These are phyloP conservation scores for Amphilophus citrinellus DNA, from an alignment of 2,113 vertebrate species.

Conservation along the genomic window DNA sequence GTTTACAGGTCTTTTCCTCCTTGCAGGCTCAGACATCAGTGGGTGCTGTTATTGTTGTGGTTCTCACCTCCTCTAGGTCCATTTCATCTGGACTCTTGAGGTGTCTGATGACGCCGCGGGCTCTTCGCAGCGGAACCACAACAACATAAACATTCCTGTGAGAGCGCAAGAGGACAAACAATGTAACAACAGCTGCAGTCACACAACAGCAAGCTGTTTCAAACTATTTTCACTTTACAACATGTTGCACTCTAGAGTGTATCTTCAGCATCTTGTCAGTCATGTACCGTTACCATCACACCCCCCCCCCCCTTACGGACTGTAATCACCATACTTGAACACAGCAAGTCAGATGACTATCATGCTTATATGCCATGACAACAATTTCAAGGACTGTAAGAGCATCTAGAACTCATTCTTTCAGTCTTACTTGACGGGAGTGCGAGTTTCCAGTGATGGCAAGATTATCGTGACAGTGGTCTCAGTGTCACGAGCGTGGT, in stretches of 20 bases:
- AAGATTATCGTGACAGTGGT: slow-evolving; percentile 91
- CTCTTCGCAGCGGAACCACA: slow-evolving; percentile 92
- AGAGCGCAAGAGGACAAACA: slow-evolving; percentile 37
- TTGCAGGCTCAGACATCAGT: slow-evolving; percentile 42
- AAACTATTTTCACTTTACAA: slow-evolving; percentile 1
- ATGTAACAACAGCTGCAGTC: slow-evolving; percentile 14
- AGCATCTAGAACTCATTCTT: background rate
- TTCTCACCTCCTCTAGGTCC: slow-evolving; percentile 95
- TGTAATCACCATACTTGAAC: no score
- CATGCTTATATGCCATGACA: background rate
- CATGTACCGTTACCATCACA: background rate
- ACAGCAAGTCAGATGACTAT: background rate
- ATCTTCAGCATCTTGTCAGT: background rate
- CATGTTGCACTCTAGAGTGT: background rate
- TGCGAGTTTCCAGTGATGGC: slow-evolving; percentile 87
- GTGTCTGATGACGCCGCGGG: slow-evolving; percentile 86
- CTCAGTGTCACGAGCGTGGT: slow-evolving; percentile 87
- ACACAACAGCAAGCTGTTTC: background rate
- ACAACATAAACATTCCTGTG: slow-evolving; percentile 93
- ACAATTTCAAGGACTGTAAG: background rate
- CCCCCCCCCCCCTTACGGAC: no score
- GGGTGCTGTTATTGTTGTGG: slow-evolving; percentile 28
- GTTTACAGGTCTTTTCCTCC: slow-evolving; percentile 25
- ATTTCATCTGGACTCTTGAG: slow-evolving; percentile 95
- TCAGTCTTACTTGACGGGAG: slow-evolving; percentile 87